Base-by-base conservation (phyloP, 2,888 invertebrate genomes). In the Xestia ashworthii region DNA sequence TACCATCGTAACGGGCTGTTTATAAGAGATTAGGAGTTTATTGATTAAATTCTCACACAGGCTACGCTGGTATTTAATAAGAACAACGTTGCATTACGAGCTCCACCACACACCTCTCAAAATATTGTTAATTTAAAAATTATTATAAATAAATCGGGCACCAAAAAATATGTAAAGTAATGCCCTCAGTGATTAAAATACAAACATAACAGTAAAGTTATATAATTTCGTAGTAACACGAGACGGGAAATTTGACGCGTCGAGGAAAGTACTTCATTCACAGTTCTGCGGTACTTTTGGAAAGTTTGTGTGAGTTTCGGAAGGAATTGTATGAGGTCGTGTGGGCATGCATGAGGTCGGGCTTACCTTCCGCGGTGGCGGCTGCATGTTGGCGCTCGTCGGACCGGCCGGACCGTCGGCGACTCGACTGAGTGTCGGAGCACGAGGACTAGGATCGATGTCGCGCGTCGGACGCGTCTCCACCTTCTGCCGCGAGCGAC, bases 311-410 rank as follows among this genome's bases (percentile, higher is more conserved):
- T 46, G 32, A 38, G 74, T 44, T 73, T 83, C 53, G 19, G 0
- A 38, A 48, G 11, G 48, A 72, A 58, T 71, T 67, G 55, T 44
- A 16, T 44, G 46, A 62, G 60, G 70, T 66, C 5, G 67, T 48
- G 71, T 48, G 66, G 62, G 9, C 14, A 41, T 65, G 67, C 44
- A 60, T 25, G 71, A 19, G 50, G 60, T 32, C 67, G 65, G 41
- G 93, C 97, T 97, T 97, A 98, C 98, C 98, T 98, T 98, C 96
- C 98, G 98, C 94, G 98, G 98, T 92, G 98, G 98, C 92, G 98
- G 98, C 97, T 98, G 98, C 98, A 98, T 98, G 96, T 92, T 95
- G 84, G 67, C 72, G 73, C 76, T 69, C 83, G 82, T 80, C 79
- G 62, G 62, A 62, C 38, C 62, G 38, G 78, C 81, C 80, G 76